A percentile compares a stretch with the other conserved stretches of the same genome.
These are phyloP conservation scores for Castor canadensis DNA, from an alignment of 2,113 vertebrate species.

Conservation along the genomic window DNA sequence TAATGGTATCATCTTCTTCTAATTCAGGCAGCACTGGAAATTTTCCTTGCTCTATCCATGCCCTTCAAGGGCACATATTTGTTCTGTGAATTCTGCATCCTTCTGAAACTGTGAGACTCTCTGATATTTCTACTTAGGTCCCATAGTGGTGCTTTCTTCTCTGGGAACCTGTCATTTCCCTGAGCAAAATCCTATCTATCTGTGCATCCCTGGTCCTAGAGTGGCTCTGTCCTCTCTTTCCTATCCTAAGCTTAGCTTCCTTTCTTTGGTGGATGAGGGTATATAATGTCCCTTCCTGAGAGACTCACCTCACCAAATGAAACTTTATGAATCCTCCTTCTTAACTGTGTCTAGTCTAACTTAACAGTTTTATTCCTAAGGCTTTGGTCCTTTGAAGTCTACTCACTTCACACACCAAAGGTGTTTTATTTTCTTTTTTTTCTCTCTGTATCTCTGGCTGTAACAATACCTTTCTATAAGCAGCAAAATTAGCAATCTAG, in stretches of 20 bases:
- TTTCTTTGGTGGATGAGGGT: too few relatives aligned
- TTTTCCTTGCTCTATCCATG: background rate
- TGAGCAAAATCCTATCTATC: background rate
- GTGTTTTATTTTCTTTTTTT: background rate
- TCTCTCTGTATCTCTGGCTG: background rate
- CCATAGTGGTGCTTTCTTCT: background rate
- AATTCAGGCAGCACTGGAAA: background rate
- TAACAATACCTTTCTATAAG: conserved; percentile 20
- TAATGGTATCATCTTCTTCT: background rate
- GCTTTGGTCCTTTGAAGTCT: background rate
- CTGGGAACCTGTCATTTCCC: background rate
- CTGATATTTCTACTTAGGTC: background rate
- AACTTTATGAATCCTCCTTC: background rate
- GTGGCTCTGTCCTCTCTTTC: background rate
- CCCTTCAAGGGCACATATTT: background rate
- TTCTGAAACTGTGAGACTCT: background rate
- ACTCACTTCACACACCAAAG: background rate
- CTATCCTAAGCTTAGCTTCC: background rate
- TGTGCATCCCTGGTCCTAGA: background rate
- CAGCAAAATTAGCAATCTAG: background rate
- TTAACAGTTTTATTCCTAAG: background rate
- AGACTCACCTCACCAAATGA: background rate
- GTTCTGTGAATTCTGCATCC: background rate
- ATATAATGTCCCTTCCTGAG: background rate
- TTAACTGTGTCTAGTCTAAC: background rate